Evolutionary conservation across 2,113 vertebrate genomes (phyloP).

Genomic region (Sylvietta virens): DNA sequence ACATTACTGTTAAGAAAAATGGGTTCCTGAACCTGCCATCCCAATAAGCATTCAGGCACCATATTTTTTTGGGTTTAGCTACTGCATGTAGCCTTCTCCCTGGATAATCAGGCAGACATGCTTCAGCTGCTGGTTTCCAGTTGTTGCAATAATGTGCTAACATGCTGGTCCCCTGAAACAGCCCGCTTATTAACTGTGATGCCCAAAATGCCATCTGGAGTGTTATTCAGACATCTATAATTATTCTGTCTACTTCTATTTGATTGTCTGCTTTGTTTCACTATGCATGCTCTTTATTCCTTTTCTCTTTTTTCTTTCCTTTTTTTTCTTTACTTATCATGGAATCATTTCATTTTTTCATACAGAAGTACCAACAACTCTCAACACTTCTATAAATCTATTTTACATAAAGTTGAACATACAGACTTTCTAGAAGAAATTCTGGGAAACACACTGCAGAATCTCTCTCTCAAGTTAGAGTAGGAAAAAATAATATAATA

Average conservation of each 20-base stretch:
- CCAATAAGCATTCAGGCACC: neutral
- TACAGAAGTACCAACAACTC: neutral
- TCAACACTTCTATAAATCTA: neutral
- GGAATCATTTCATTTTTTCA: neutral
- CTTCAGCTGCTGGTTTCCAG: slow-evolving; percentile 22
- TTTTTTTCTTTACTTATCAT: neutral
- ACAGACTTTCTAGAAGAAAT: neutral
- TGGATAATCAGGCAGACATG: neutral
- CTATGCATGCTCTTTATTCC: neutral
- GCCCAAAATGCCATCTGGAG: slow-evolving; percentile 40
- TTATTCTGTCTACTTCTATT: slow-evolving; percentile 9
- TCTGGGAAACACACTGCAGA: neutral
- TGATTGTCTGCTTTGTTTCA: slow-evolving; percentile 13
- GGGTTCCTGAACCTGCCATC: neutral
- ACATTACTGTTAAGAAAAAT: neutral
- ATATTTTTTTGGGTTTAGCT: neutral
- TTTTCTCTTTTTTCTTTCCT: neutral
- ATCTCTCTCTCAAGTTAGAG: neutral
- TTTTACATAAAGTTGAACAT: neutral
- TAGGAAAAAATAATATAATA: neutral
- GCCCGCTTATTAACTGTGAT: slow-evolving; percentile 20
- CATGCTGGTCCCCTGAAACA: slow-evolving; percentile 10
- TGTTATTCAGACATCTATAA: slow-evolving; percentile 11
- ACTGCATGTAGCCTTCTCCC: neutral
- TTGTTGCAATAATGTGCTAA: slow-evolving; percentile 26